Evolutionary conservation across 2,888 invertebrate genomes (phyloP).

Genomic region (Morpho helenor): DNA sequence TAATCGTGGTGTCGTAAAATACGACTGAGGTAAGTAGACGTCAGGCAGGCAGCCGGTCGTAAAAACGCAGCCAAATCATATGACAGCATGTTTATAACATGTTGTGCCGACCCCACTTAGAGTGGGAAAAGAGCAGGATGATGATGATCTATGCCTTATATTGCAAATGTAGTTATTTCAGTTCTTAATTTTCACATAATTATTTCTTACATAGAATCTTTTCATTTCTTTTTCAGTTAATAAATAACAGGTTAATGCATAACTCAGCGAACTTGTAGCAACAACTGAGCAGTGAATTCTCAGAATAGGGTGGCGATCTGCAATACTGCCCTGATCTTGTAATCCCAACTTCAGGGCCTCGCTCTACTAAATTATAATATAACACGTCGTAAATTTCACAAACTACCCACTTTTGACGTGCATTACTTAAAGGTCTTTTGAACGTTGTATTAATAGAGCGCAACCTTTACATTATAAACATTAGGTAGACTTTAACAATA

Average conservation of each 20-base stretch:
- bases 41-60: too few species aligned
- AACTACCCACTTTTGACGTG: slow-evolving; percentile 68
- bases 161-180: background rate
- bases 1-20: too few species aligned
- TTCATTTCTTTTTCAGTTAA: too few species aligned
- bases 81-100: too few species aligned
- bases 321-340: slow-evolving; percentile 59
- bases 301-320: background rate
- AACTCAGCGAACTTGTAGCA: too few species aligned
- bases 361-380: slow-evolving; percentile 77
- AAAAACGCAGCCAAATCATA: too few species aligned
- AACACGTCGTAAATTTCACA: slow-evolving; percentile 74
- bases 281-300: background rate
- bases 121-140: too few species aligned
- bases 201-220: too few species aligned
- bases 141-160: background rate
- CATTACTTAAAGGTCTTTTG: slow-evolving; percentile 52
- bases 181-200: background rate
- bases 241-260: too few species aligned
- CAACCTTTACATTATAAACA: background rate
- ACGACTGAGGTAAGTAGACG: too few species aligned
- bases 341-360: slow-evolving; percentile 68
- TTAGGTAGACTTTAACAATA: too few species aligned
- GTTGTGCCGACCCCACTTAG: too few species aligned
- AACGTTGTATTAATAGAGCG: slow-evolving; percentile 21